Evolutionary conservation across 2,113 vertebrate genomes (phyloP), one percentile per base, ranked within the genome.

Genomic region (Eidolon helvum): DNA sequence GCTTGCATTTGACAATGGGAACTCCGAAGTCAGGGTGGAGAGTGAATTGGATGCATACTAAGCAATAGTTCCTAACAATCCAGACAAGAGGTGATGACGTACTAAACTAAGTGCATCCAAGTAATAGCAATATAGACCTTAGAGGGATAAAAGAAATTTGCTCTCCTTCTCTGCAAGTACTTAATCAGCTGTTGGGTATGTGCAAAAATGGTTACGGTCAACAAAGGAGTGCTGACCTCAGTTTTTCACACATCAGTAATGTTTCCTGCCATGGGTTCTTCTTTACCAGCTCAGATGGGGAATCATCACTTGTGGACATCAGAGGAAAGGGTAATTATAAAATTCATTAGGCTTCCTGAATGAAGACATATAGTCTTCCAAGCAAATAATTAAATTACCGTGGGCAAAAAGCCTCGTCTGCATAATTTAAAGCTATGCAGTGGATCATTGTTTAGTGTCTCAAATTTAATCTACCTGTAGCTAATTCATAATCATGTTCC

Each of bases 301-400:
- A 90, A 45, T 88, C 86, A 63, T 55, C 53, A n/a, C 78, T 97
- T 84, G 91, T 75, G 50, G 71, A 86, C 65, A 90, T 98, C 48
- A 75, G 87, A 43, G 74, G 80, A 40, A 96, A 95, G 63, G 69
- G 85, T 57, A 63, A 96, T 59, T 97, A 91, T 74, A 95, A 96
- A 98, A 97, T 95, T 87, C 96, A 97, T 97, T 95, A 97, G 80
- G 65, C 35, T 97, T 77, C 59, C 72, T 90, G 50, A 77, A 77
- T 53, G 83, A 89, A 92, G 66, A 94, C 96, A 57, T 82, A 71
- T 78, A 59, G 40, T 88, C 66, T 92, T 98, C 88, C 95, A 98
- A 97, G 93, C 82, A 97, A 96, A 86, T 74, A 75, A 93, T 55
- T 91, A 97, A 97, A 87, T 63, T 38, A 33, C 65, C 61, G 2